phyloP scores from a whole-genome alignment of 2,797 vertebrate species.

The Phyllotis vaccarum region DNA sequence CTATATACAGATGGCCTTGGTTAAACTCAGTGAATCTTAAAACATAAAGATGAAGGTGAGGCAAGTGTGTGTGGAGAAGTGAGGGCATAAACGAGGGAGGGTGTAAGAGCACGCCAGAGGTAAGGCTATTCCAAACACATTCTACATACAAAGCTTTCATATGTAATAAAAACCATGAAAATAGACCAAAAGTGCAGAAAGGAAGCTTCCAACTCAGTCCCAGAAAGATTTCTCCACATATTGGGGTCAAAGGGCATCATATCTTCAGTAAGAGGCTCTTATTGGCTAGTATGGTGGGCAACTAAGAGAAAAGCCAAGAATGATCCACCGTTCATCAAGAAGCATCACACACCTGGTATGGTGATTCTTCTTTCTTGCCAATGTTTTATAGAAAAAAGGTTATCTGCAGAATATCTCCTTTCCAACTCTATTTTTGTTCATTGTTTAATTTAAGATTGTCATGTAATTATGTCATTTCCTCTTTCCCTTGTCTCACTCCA shows the following conservation, averaged over 20 bases:
- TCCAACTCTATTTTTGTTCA: neutral
- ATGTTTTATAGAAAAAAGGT: neutral
- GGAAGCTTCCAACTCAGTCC: neutral
- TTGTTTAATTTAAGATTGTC: neutral
- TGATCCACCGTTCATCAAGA: too few species aligned
- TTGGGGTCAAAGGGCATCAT: neutral
- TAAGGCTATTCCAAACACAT: neutral
- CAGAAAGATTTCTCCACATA: neutral
- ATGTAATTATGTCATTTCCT: neutral
- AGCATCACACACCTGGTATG: too few species aligned
- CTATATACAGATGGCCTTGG: neutral
- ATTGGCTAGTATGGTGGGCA: neutral
- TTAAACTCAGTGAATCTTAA: neutral
- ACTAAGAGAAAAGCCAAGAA: neutral
- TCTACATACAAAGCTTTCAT: neutral
- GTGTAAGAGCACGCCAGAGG: neutral
- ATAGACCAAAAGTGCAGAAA: neutral
- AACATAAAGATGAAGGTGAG: neutral
- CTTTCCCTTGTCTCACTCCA: neutral
- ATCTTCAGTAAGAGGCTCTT: neutral
- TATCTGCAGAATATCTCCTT: neutral
- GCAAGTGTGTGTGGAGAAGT: neutral
- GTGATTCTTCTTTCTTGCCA: neutral
- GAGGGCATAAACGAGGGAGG: neutral
- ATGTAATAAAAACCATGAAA: neutral